phyloP scores from a whole-genome alignment of 2,797 vertebrate species.

The Hozukius guyotensis region DNA sequence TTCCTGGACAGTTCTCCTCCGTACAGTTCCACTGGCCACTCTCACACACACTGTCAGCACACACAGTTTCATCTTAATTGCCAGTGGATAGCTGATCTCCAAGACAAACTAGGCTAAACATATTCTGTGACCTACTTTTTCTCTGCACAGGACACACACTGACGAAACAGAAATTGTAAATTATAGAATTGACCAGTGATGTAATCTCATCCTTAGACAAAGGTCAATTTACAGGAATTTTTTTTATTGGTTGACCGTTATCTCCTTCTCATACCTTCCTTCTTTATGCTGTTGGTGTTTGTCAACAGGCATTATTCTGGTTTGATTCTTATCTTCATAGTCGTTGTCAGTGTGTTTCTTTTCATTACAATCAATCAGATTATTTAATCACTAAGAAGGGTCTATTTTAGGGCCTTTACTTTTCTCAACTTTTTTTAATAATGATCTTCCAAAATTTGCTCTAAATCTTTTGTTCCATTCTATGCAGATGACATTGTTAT shows the following conservation, averaged over 20 bases:
- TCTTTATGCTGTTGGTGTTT: too few relatives aligned
- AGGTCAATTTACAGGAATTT: neutral
- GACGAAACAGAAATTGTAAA: neutral
- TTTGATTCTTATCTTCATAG: too few relatives aligned
- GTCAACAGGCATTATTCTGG: too few relatives aligned
- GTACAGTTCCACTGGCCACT: conserved; percentile 85
- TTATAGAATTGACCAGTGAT: neutral
- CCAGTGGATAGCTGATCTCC: neutral
- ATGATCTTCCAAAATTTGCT: neutral
- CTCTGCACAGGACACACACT: neutral
- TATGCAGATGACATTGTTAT: neutral
- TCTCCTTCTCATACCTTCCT: too few relatives aligned
- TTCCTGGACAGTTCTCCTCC: conserved; percentile 83
- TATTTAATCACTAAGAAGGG: too few relatives aligned
- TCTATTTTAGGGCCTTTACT: too few relatives aligned
- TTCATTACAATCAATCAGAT: too few relatives aligned
- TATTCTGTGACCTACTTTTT: neutral
- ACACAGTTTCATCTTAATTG: neutral
- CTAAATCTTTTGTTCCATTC: neutral
- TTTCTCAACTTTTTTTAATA: neutral
- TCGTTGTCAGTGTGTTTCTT: too few relatives aligned
- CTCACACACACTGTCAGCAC: conserved; percentile 71
- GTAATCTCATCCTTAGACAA: neutral
- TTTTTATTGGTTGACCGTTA: too few relatives aligned
- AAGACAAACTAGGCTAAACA: neutral